Conservation (phyloP, 2,888 invertebrate species). For the Cremastinae sp. region DNA sequence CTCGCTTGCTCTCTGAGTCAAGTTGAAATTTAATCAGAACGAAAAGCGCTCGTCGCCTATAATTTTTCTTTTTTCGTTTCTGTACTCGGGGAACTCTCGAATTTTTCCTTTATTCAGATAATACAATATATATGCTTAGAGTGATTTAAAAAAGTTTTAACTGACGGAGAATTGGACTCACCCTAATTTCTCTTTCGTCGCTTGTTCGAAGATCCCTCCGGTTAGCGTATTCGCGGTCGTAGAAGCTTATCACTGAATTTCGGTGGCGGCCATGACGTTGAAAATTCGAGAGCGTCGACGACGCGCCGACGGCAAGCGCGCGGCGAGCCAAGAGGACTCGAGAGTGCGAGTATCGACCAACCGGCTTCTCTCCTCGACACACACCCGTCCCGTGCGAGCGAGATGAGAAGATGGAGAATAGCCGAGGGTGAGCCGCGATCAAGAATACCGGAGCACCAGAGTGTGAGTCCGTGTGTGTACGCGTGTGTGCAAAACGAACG, state of each 20-base stretch:
- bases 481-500: constrained; percentile 19
- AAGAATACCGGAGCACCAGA: too few relatives aligned
- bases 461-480: neutral
- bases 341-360: constrained; percentile 77
- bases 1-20: constrained; percentile 23
- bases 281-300: constrained; percentile 77
- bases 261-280: constrained; percentile 76
- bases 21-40: constrained; percentile 27
- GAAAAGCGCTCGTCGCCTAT: neutral
- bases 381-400: constrained; percentile 31
- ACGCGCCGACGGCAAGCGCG: constrained; percentile 76
- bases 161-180: constrained; percentile 48
- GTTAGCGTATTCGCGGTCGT: constrained; percentile 27
- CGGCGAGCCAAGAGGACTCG: constrained; percentile 64
- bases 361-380: constrained; percentile 61
- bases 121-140: too few relatives aligned
- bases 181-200: constrained; percentile 32
- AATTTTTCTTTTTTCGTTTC: neutral
- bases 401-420: constrained; percentile 53
- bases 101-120: too few relatives aligned
- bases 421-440: constrained; percentile 34
- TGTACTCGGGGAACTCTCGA: neutral
- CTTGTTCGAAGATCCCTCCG: constrained; percentile 28
- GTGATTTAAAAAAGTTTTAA: too few relatives aligned
- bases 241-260: constrained; percentile 58